Base-by-base conservation (phyloP, 2,888 invertebrate genomes). In the Drosophila flavopinicola region DNA sequence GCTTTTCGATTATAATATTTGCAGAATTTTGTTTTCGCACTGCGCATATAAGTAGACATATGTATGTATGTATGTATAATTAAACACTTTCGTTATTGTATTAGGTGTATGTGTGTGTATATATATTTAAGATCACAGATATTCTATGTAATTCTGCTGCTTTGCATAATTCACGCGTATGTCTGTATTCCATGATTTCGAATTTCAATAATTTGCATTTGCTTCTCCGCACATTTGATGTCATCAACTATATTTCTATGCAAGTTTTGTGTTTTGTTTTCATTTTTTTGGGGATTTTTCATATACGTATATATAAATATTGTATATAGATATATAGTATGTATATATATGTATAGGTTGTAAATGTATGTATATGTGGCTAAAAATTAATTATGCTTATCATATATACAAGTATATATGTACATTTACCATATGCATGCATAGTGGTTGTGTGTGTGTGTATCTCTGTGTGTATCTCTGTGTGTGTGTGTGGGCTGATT, bases 111-210 rank as follows among this genome's bases (percentile, higher is more conserved):
- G 41, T 75, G 41, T 70, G 44, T 63, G 41, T 64, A 24, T 71
- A 89, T 90, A 90, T 91, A 90, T 90, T 89, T 90, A 90, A 90
- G 91, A 90, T 91, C 91, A 91, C 91, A 91, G 91, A 91, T 91
- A 90, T 91, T 89, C 90, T 91, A 90, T 90, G 88, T 90, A 86
- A 87, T 78, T 85, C 85, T 82, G 83, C 83, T 82, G 75, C 70
- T 77, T 66, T 67, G 71, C 66, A 74, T 64, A 74, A 73, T 72
- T 73, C 68, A 73, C 58, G 74, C 73, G 73, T 71, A 73, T 70
- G 73, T 71, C 73, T 73, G 73, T 61, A 73, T 73, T 73, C 54
- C 49, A 73, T 67, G 58, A 72, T 71, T 64, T 75, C 4, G 47
- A 54, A 56, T 58, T 56, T n/a, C n/a, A n/a, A n/a, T 17, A 51